Base-by-base conservation (phyloP, 1,140 invertebrate species). In the Vanessa tameamea region DNA sequence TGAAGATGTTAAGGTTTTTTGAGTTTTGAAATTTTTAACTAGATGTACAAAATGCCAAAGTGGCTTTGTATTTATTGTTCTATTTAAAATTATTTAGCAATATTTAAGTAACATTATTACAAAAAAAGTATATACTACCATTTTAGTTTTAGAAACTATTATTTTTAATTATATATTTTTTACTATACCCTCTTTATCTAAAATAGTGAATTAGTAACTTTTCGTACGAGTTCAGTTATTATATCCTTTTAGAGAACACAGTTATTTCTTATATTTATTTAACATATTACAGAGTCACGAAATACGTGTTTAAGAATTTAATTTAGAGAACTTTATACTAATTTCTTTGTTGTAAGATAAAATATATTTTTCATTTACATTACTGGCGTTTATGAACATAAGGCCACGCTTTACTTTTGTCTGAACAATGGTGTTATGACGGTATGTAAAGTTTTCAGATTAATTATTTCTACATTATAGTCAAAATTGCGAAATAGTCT, bases 401-500 rank as follows among this genome's bases (percentile, higher is more conserved):
- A 31, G 26, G 26, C 26, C 2, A 57, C 12, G 20, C 5, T 7
- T 20, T 57, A 37, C 31, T 61, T 61, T 61, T 15, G 26, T 0
- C 14, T 15, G 5, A 9, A 61, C 57, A 61, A n/a, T 15, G 14
- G 9, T 26, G 55, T 31, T 12, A 23, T 61, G 0, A n/a, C 57
- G 13, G 26, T 61, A 43, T 12, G 6, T 26, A 8, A 61, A 61
- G 23, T 61, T 61, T 37, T 13, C 14, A 37, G 14, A 31, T 15
- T 37, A 61, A 61, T 61, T 14, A 61, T 61, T 61, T 31, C 23
- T 61, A 31, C 16, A 61, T 61, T 37, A 1, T 23, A 61, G 1
- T 48, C 13, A 69, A 69, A 69, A 37, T 69, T 31, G 23, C 15
- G 11, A 37, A 47, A 59, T 16, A 69, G 20, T 57, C 65, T 57